phyloP scores from a whole-genome alignment of 2,113 vertebrate genomes.

The Colius striatus region DNA sequence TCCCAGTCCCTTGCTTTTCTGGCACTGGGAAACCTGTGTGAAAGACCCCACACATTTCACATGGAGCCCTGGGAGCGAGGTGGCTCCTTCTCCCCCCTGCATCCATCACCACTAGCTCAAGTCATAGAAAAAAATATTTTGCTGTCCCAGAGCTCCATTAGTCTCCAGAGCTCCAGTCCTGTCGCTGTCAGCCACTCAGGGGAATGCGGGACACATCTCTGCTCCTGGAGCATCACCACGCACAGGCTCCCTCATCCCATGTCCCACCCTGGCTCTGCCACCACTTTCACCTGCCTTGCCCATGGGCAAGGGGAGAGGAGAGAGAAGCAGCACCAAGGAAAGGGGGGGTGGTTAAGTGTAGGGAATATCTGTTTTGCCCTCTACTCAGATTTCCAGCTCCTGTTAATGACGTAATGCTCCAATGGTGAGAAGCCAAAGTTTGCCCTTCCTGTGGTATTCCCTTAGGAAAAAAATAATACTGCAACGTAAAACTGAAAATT shows the following conservation, averaged over 20 bases:
- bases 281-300: neutral
- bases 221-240: neutral
- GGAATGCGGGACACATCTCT: neutral
- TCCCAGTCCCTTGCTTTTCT: neutral
- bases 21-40: neutral
- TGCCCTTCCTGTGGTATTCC: slow-evolving; percentile 51
- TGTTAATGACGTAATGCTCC: neutral
- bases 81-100: neutral
- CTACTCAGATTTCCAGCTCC: neutral
- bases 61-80: neutral
- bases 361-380: neutral
- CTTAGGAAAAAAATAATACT: slow-evolving; percentile 19
- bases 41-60: neutral
- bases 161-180: too few species aligned
- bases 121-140: neutral
- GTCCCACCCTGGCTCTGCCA: rapidly evolving
- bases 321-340: neutral
- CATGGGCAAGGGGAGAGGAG: neutral
- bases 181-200: neutral
- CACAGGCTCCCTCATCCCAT: neutral
- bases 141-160: neutral
- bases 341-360: too few species aligned
- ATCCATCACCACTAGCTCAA: neutral
- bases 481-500: slow-evolving; percentile 32
- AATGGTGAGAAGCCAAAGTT: slow-evolving; percentile 17